A percentile compares a stretch with the other conserved stretches of the same genome.
Conservation (phyloP, 1,140 invertebrate genomes). For the Eriosoma lanigerum region DNA sequence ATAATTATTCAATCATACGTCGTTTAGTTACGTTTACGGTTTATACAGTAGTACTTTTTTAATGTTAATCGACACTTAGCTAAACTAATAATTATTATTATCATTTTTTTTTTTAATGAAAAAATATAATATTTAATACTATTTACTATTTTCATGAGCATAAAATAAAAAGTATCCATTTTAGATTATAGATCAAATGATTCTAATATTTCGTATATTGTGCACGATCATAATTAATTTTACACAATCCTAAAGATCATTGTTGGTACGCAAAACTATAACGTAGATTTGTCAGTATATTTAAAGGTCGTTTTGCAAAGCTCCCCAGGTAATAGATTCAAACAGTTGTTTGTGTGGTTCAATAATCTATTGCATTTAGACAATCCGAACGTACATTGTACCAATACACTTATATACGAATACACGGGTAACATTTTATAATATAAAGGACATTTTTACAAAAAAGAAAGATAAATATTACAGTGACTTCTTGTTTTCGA, state of each 20-base stretch:
- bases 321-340: background rate
- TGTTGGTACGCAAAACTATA: background rate
- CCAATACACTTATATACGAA: no score
- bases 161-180: no score
- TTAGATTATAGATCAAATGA: no score
- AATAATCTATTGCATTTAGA: conserved; percentile 1
- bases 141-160: no score
- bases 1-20: no score
- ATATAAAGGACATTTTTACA: background rate
- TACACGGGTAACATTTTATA: background rate
- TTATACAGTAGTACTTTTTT: no score
- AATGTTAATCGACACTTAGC: no score
- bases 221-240: background rate
- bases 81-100: no score
- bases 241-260: background rate
- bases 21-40: no score
- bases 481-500: background rate
- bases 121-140: no score
- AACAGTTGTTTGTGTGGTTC: conserved; percentile 12
- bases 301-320: conserved; percentile 11
- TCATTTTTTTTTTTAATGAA: no score
- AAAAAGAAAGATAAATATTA: background rate
- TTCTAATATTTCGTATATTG: background rate
- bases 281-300: background rate
- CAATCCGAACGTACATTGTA: background rate